Evolutionary conservation across 2,888 invertebrate species (phyloP), one percentile per base, ranked within the genome.

Genomic region (Diarsia brunnea): DNA sequence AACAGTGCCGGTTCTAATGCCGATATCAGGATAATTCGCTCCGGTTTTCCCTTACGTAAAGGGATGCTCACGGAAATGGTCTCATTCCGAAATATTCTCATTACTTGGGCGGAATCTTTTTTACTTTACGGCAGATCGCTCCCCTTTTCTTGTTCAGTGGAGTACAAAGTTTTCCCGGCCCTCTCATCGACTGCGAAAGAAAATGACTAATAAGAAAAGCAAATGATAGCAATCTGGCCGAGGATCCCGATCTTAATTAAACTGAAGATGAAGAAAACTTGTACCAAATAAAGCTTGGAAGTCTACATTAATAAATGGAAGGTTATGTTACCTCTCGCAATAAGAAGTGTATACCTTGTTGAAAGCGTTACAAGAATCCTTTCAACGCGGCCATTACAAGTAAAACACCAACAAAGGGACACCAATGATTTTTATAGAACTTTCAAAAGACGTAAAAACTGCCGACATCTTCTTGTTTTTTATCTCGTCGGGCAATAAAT

Each of bases 131-230:
- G 89, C 91, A 81, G 88, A 88, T 87, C 86, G 90, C 89, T 91
- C 92, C 93, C 93, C 91, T 92, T 93, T 92, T 90, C 92, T 91
- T 91, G 92, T 92, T 92, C 92, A 92, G 90, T 91, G 91, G 87
- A 93, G 92, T 93, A 93, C 91, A 88, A 93, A 94, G 89, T 93
- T 94, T 93, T 92, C 92, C 92, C 82, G 81, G 89, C 91, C 90
- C 87, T 84, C 90, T 91, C 93, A 92, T 92, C 90, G 92, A 85
- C 90, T 87, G 84, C 87, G 88, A 90, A 92, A 90, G 92, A 93
- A 93, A 94, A 93, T 92, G 91, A 92, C 93, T 94, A 95, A 94
- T 95, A 95, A 95, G 93, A 92, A 92, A 93, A 90, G 92, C 92
- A 92, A 93, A 93, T 92, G 93, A 94, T 92, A 91, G 93, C 94